A percentile compares a stretch with the other conserved stretches of the same genome.
These are phyloP conservation scores for Phalera bucephala DNA, from an alignment of 2,888 invertebrate genomes.

Conservation along the genomic window DNA sequence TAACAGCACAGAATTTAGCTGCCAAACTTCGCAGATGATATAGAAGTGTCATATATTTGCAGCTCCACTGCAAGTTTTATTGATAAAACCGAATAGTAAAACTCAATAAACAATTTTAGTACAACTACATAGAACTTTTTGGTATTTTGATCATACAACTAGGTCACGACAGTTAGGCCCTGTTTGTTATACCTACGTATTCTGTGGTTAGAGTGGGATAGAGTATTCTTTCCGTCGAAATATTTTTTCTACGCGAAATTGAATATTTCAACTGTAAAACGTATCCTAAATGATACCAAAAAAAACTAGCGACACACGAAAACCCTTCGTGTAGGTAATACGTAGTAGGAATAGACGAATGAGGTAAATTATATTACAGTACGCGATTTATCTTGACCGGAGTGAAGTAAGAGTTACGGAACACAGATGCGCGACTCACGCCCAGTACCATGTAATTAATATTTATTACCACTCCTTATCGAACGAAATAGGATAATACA, in stretches of 20 bases:
- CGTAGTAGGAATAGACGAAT: slow-evolving; percentile 63
- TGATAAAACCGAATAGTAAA: slow-evolving; percentile 33
- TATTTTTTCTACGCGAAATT: slow-evolving; percentile 39
- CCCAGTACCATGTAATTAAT: no score
- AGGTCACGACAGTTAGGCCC: slow-evolving; percentile 66
- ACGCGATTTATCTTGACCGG: no score
- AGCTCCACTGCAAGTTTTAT: no score
- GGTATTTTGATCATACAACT: slow-evolving; percentile 61
- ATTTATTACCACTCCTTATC: no score
- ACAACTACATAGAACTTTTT: slow-evolving; percentile 48
- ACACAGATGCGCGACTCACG: no score
- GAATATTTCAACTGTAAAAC: slow-evolving; percentile 33
- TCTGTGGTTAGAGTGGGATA: slow-evolving; percentile 33
- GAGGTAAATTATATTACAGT: slow-evolving; percentile 59
- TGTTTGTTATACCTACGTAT: slow-evolving; percentile 24
- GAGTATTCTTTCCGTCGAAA: slow-evolving; percentile 32
- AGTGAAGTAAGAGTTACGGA: no score
- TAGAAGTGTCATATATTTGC: no score
- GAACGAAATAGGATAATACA: no score
- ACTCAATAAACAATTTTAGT: slow-evolving; percentile 49
- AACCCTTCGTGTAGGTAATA: slow-evolving; percentile 52
- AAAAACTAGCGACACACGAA: slow-evolving; percentile 56
- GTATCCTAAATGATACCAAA: slow-evolving; percentile 60
- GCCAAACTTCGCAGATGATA: no score
- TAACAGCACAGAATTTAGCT: no score